Conservation (phyloP, 1,140 invertebrate species). For the Heliothis subflexa region DNA sequence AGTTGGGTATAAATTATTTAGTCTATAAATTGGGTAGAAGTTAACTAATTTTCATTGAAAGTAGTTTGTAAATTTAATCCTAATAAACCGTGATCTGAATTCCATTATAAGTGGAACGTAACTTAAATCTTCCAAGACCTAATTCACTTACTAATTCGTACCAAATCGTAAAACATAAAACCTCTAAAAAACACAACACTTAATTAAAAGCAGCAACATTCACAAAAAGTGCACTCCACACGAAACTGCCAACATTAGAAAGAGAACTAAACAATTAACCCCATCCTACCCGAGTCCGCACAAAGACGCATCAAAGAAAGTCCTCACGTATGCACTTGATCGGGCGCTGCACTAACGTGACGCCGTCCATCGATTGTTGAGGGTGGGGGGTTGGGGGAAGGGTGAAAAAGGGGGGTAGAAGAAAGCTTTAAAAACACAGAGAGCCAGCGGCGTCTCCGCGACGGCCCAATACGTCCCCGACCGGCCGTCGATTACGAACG, state of each 20-base stretch:
- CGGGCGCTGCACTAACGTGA: constrained; percentile 72
- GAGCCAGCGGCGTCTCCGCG: constrained; percentile 73
- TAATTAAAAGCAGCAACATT: neutral
- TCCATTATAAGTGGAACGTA: no score
- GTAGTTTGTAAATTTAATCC: no score
- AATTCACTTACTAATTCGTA: no score
- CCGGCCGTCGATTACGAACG: constrained; percentile 77
- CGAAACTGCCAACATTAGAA: constrained; percentile 31
- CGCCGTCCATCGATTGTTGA: constrained; percentile 75
- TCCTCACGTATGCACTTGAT: constrained; percentile 78
- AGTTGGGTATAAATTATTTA: neutral
- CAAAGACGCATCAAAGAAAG: constrained; percentile 77
- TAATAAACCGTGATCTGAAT: no score
- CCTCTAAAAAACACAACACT: no score
- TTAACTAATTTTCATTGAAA: neutral
- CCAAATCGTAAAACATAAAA: no score
- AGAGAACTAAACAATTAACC: constrained; percentile 53
- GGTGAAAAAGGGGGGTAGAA: constrained; percentile 54
- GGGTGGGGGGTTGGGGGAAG: constrained; percentile 47
- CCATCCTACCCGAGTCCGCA: constrained; percentile 35
- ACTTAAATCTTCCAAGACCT: no score
- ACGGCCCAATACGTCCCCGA: constrained; percentile 81
- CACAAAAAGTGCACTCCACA: neutral
- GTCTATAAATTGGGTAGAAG: neutral
- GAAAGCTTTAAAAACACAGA: constrained; percentile 82